A percentile compares a stretch with the other conserved stretches of the same genome.
These are phyloP conservation scores for Polypterus bichir DNA, from an alignment of 2,113 vertebrate genomes.

Conservation along the genomic window DNA sequence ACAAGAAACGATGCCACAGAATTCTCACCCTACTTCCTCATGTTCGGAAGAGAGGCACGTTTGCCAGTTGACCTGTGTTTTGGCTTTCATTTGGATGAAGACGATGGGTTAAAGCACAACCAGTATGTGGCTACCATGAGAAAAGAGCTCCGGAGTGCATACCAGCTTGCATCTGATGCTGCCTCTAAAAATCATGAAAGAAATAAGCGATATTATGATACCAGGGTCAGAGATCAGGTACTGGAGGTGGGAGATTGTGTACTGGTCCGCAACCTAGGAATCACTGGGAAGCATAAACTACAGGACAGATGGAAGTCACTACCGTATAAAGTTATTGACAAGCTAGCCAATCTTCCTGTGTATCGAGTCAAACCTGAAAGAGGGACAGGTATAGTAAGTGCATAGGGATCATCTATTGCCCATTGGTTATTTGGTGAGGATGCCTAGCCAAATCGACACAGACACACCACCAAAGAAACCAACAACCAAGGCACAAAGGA, in stretches of 20 bases:
- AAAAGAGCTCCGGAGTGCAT: not conserved
- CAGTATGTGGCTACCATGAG: not conserved
- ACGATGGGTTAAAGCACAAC: not conserved
- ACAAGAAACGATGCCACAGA: too few relatives aligned
- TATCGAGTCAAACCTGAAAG: not conserved
- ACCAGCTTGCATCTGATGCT: not conserved
- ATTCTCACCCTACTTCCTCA: too few relatives aligned
- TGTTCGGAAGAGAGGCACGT: not conserved
- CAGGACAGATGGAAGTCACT: constrained; percentile 1
- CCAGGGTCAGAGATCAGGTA: not conserved
- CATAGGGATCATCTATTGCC: not conserved
- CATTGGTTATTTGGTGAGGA: constrained; percentile 1
- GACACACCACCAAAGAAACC: not conserved
- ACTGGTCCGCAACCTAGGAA: not conserved
- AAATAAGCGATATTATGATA: not conserved
- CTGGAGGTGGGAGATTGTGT: not conserved
- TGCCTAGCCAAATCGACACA: not conserved
- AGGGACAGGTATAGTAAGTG: not conserved
- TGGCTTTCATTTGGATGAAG: not conserved
- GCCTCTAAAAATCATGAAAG: not conserved
- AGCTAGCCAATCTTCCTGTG: not conserved
- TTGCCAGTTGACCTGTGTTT: constrained; percentile 12
- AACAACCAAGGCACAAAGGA: not conserved
- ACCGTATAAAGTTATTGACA: not conserved
- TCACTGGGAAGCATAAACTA: not conserved